Percentiles rank a stretch among this genome's conserved stretches.
Conservation (phyloP, 1,140 invertebrate genomes). For the Bilobella aurantiaca region DNA sequence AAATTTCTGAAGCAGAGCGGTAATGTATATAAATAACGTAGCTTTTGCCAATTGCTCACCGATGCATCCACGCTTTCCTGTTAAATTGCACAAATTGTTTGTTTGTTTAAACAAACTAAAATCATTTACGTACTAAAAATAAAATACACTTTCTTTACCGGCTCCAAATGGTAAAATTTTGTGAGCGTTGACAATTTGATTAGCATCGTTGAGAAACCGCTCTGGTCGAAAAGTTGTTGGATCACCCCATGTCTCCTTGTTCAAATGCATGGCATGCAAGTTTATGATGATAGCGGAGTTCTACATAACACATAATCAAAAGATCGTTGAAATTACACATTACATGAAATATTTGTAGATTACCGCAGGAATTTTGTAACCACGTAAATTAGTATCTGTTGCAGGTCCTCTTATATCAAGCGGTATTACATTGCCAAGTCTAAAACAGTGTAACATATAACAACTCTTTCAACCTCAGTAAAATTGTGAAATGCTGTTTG, state of each 20-base stretch:
- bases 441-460: too few relatives aligned
- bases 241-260: slow-evolving; percentile 55
- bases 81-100: too few relatives aligned
- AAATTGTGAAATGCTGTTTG: too few relatives aligned
- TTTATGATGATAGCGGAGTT: slow-evolving; percentile 73
- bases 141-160: not conserved
- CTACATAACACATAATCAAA: slow-evolving; percentile 40
- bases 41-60: slow-evolving; percentile 9
- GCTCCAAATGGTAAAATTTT: slow-evolving; percentile 14
- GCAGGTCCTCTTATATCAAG: not conserved
- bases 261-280: slow-evolving; percentile 60
- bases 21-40: slow-evolving; percentile 3
- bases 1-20: slow-evolving; percentile 12
- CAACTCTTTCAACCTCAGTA: too few relatives aligned
- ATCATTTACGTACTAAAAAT: not conserved
- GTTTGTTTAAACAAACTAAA: not conserved
- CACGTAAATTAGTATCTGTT: not conserved
- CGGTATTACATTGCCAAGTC: not conserved
- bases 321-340: not conserved
- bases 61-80: slow-evolving; percentile 7
- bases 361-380: not conserved
- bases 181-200: not conserved
- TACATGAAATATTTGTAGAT: not conserved
- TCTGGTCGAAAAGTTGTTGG: slow-evolving; percentile 64
- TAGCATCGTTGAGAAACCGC: slow-evolving; percentile 48